A percentile compares a stretch with the other conserved stretches of the same genome.
These are phyloP conservation scores for Phoebastria nigripes DNA, from an alignment of 2,797 vertebrate genomes.

Conservation along the genomic window DNA sequence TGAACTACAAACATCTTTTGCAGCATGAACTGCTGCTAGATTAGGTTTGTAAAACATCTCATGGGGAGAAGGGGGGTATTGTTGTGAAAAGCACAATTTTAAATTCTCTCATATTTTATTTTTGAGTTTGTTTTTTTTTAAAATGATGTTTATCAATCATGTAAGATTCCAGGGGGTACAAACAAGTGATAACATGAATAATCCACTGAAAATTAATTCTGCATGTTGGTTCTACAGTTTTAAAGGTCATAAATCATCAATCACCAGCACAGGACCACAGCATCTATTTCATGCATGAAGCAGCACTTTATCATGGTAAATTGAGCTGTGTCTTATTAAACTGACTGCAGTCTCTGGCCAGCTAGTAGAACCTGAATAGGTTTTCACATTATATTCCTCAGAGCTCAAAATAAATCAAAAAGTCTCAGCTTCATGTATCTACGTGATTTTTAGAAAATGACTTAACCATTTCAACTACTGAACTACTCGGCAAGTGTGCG, in stretches of 20 bases:
- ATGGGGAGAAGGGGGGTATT: not conserved
- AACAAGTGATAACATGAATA: not conserved
- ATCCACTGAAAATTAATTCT: not conserved
- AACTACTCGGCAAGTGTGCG: rapidly evolving
- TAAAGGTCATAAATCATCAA: not conserved
- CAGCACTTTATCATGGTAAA: constrained; percentile 17
- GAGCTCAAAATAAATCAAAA: constrained; percentile 29
- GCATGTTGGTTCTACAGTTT: not conserved
- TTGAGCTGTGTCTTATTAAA: constrained; percentile 21
- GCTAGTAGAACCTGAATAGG: not conserved
- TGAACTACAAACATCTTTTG: not conserved
- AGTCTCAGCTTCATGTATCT: not conserved
- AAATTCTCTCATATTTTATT: not conserved
- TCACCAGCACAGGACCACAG: not conserved
- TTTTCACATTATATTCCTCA: constrained; percentile 30
- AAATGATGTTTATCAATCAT: not conserved
- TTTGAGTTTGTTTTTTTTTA: not conserved
- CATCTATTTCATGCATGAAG: constrained; percentile 14
- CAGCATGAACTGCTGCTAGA: not conserved
- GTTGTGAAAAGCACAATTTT: not conserved
- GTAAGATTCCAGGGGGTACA: not conserved
- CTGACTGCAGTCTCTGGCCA: not conserved
- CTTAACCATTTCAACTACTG: not conserved
- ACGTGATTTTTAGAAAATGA: not conserved
- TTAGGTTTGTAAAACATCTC: not conserved